phyloP scores from a whole-genome alignment of 2,113 vertebrate genomes.

The Quiscalus mexicanus region DNA sequence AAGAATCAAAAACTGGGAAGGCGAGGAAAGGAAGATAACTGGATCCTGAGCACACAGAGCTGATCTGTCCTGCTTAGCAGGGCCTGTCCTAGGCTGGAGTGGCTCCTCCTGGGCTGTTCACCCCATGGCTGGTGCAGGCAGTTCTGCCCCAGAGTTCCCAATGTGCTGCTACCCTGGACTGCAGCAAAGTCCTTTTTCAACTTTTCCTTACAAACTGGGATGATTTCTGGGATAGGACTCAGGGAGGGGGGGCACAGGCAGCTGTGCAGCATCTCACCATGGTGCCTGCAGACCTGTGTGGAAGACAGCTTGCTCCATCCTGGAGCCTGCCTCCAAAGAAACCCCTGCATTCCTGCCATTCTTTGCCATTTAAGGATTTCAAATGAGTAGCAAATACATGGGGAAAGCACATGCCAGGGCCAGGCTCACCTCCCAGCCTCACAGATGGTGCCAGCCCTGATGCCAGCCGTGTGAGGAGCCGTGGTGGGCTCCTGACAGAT shows the following conservation, averaged over 20 bases:
- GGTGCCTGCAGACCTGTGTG: neutral
- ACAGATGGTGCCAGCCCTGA: neutral
- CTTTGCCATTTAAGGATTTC: conserved; percentile 12
- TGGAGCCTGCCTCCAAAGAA: neutral
- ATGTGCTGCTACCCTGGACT: fast-evolving
- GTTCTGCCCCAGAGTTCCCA: neutral
- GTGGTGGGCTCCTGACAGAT: neutral
- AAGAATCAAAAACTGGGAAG: neutral
- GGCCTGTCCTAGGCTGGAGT: neutral
- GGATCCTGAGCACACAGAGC: neutral
- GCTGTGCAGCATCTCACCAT: neutral
- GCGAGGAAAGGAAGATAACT: neutral
- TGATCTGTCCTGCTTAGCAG: neutral
- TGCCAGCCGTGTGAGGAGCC: neutral
- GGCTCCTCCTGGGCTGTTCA: neutral
- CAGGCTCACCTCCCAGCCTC: neutral
- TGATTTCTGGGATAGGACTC: neutral
- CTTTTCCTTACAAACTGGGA: neutral
- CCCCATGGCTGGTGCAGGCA: neutral
- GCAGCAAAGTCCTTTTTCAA: neutral
- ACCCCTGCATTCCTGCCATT: neutral
- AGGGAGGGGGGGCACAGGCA: fast-evolving
- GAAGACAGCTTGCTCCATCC: neutral
- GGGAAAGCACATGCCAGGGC: fast-evolving
- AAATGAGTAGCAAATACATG: fast-evolving